Conservation (phyloP, 2,797 vertebrate species). For the Coilia nasus region DNA sequence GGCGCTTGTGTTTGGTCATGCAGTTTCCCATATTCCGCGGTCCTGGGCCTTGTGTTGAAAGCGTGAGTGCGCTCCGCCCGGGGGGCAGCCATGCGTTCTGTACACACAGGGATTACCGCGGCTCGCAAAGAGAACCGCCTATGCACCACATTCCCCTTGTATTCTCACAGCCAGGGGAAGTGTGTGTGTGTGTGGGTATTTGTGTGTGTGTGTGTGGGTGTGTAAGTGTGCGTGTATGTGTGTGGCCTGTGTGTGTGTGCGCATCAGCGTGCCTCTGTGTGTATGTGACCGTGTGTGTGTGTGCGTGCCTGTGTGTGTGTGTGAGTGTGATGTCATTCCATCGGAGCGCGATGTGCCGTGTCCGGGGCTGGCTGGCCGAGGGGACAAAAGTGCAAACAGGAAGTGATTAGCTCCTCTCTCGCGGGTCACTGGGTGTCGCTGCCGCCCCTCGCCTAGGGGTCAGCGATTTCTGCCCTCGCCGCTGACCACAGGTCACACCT, state of each 20-base stretch:
- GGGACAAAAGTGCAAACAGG: constrained; percentile 65
- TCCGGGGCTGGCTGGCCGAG: constrained; percentile 39
- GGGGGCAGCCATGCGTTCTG: constrained; percentile 46
- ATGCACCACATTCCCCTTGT: constrained; percentile 77
- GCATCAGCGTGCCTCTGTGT: constrained; percentile 27
- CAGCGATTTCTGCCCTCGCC: constrained; percentile 43
- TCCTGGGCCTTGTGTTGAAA: not conserved
- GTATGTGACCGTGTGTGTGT: constrained; percentile 43
- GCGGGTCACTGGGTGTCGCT: constrained; percentile 59
- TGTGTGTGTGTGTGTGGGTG: constrained; percentile 50
- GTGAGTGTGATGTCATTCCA: constrained; percentile 74
- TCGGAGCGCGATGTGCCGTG: constrained; percentile 62
- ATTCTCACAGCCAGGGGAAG: constrained; percentile 64
- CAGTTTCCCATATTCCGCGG: constrained; percentile 18
- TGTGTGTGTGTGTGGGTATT: constrained; percentile 36
- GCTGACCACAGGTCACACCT: not conserved
- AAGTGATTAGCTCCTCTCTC: constrained; percentile 68
- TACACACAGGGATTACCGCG: constrained; percentile 76
- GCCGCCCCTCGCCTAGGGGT: constrained; percentile 2
- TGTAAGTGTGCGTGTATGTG: constrained; percentile 53
- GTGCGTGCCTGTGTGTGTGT: constrained; percentile 1
- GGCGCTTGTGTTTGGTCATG: constrained; percentile 1
- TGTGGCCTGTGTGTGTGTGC: too few relatives aligned
- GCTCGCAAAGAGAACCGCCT: constrained; percentile 72
- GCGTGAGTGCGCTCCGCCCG: not conserved